Evolutionary conservation across 2,888 invertebrate species (phyloP).

Genomic region (Eupithecia dodoneata): DNA sequence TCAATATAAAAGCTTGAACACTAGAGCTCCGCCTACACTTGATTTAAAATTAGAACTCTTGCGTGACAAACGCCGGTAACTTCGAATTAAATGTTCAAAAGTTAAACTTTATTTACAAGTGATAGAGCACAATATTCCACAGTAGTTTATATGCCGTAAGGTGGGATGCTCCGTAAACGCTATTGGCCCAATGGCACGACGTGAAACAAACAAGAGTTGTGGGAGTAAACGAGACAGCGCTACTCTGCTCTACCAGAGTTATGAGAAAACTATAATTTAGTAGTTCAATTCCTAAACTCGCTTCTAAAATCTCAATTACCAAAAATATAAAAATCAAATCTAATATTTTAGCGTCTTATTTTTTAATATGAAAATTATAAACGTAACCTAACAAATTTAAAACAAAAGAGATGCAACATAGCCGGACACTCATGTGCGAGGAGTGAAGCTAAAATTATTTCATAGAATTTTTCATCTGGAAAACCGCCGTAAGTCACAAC

Average conservation of each 20-base stretch:
- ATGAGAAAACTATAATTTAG: constrained; percentile 23
- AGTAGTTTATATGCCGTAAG: constrained; percentile 78
- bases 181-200: constrained; percentile 80
- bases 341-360: constrained; percentile 16
- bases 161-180: constrained; percentile 82
- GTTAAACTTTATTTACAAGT: constrained; percentile 81
- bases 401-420: constrained; percentile 62
- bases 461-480: constrained; percentile 45
- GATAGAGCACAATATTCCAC: constrained; percentile 79
- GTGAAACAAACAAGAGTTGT: constrained; percentile 82
- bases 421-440: constrained; percentile 51
- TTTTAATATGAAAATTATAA: constrained; percentile 31
- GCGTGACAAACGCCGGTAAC: constrained; percentile 83
- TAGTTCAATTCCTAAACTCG: constrained; percentile 11
- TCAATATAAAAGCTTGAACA: constrained; percentile 80
- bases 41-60: constrained; percentile 84
- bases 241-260: constrained; percentile 52
- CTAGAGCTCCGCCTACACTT: constrained; percentile 83
- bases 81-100: constrained; percentile 79
- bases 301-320: constrained; percentile 18
- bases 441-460: constrained; percentile 66
- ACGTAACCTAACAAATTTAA: constrained; percentile 44
- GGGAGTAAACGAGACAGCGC: constrained; percentile 74
- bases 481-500: constrained; percentile 49
- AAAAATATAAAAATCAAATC: constrained; percentile 10